These are phyloP conservation scores for Atherinosoma microstoma DNA, from an alignment of 2,797 vertebrate genomes.

Conservation along the genomic window DNA sequence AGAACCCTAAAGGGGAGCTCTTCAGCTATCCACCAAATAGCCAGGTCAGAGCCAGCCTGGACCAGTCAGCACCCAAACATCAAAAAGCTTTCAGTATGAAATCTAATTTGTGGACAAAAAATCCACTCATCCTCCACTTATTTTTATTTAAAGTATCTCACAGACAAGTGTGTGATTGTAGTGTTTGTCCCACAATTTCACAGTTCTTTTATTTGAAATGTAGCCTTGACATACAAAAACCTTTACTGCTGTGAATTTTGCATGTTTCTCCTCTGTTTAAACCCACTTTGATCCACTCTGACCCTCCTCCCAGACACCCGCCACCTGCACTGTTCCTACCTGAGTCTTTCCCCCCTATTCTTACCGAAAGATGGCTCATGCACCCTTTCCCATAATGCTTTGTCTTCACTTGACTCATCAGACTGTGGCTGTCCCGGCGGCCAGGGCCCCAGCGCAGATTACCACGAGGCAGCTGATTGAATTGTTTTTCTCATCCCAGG, in stretches of 20 bases:
- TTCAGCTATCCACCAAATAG: constrained; percentile 93
- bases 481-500: constrained; percentile 90
- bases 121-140: neutral
- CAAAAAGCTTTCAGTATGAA: constrained; percentile 9
- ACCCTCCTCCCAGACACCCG: constrained; percentile 55
- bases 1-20: constrained; percentile 96
- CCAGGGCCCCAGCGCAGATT: constrained; percentile 90
- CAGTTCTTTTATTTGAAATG: constrained; percentile 5
- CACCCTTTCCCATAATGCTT: constrained; percentile 86
- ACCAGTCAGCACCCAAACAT: neutral
- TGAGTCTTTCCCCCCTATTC: constrained; percentile 62
- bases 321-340: constrained; percentile 64
- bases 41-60: constrained; percentile 84
- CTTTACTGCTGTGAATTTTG: neutral
- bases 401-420: constrained; percentile 90
- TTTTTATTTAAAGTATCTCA: neutral
- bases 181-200: constrained; percentile 9
- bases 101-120: neutral
- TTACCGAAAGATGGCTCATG: constrained; percentile 69
- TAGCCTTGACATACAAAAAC: neutral
- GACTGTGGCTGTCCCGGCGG: constrained; percentile 88
- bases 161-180: constrained; percentile 1
- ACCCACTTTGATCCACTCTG: constrained; percentile 48
- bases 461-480: constrained; percentile 91
- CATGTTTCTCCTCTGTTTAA: constrained; percentile 28